Percentiles rank a stretch among this genome's conserved stretches.
These are phyloP conservation scores for Pongo pygmaeus DNA, from an alignment of 2,113 vertebrate genomes.

Conservation along the genomic window DNA sequence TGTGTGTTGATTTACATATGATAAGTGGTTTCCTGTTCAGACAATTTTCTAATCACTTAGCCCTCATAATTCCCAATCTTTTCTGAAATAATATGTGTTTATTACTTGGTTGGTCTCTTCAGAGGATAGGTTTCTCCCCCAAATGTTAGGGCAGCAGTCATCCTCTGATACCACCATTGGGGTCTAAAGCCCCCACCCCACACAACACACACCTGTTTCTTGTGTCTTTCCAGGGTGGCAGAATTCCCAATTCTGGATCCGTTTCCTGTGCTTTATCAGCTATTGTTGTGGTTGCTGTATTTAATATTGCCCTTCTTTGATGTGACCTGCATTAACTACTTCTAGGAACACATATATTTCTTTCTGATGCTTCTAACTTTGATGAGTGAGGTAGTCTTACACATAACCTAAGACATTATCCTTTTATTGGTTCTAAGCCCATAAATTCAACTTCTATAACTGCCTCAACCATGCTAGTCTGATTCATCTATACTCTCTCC, in stretches of 20 bases:
- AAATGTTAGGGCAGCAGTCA: neutral
- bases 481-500: conserved; percentile 30
- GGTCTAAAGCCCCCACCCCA: accelerated
- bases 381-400: neutral
- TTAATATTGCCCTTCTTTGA: neutral
- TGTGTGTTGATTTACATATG: neutral
- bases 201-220: neutral
- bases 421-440: neutral
- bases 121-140: neutral
- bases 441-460: neutral
- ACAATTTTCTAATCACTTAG: neutral
- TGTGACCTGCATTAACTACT: neutral
- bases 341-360: neutral
- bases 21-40: neutral
- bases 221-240: neutral
- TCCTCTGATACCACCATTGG: neutral
- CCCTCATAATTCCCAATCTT: neutral
- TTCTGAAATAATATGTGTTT: neutral
- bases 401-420: neutral
- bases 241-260: neutral
- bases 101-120: neutral
- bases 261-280: neutral
- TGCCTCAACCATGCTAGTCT: neutral
- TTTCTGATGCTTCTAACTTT: neutral
- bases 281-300: neutral